phyloP scores from a whole-genome alignment of 2,113 vertebrate species.

The Nothoprocta perdicaria region DNA sequence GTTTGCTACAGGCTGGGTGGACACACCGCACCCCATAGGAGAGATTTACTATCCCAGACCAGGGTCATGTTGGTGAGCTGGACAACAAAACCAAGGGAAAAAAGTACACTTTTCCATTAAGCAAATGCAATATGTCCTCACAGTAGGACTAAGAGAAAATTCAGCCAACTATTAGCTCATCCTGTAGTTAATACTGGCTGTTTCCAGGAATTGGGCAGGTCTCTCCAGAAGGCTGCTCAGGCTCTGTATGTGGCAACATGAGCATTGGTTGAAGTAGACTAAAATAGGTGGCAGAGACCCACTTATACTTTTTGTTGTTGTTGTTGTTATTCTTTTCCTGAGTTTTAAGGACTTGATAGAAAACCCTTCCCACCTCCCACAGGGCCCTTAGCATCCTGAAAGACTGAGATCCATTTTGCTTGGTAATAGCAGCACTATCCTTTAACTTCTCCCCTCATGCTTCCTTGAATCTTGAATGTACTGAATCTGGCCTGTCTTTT shows the following conservation, averaged over 20 bases:
- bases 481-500: background rate
- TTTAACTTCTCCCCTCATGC: background rate
- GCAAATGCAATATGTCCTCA: background rate
- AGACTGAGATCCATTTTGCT: background rate
- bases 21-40: background rate
- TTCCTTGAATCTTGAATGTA: background rate
- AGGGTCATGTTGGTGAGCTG: background rate
- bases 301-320: background rate
- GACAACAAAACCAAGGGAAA: background rate
- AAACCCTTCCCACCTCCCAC: background rate
- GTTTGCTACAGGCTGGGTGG: background rate
- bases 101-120: background rate
- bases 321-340: background rate
- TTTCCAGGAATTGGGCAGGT: background rate
- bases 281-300: background rate
- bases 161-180: background rate
- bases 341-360: background rate
- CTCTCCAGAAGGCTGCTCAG: background rate
- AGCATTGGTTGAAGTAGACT: background rate
- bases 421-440: background rate
- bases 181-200: background rate
- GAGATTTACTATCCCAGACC: background rate
- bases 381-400: background rate
- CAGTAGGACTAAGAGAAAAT: background rate
- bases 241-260: background rate